Conservation (phyloP, 2,888 invertebrate genomes). For the Exocentrus adspersus region DNA sequence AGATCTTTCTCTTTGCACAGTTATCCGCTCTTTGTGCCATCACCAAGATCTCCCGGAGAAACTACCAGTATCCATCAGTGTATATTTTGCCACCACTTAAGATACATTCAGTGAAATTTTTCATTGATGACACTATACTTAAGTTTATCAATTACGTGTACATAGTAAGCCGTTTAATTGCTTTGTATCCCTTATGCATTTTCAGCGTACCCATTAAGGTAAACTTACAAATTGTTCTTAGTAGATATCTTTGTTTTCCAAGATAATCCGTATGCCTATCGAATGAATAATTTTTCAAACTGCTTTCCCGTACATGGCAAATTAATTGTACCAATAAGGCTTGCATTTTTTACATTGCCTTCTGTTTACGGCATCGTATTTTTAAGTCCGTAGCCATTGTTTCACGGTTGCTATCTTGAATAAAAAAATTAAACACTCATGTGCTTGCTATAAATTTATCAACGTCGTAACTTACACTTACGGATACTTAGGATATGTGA, state of each 20-base stretch:
- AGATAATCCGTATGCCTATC: conserved; percentile 23
- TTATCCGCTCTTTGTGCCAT: no score
- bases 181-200: conserved; percentile 3
- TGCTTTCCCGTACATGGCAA: conserved; percentile 33
- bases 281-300: conserved; percentile 31
- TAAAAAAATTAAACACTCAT: no score
- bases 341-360: conserved; percentile 29
- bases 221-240: conserved; percentile 4
- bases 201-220: conserved; percentile 4
- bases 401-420: not conserved
- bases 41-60: no score
- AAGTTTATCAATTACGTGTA: not conserved
- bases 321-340: conserved; percentile 42
- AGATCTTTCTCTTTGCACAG: no score
- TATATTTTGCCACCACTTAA: no score
- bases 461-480: no score
- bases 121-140: not conserved
- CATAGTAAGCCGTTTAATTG: not conserved
- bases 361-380: conserved; percentile 10
- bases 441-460: no score
- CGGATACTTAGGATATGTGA: no score
- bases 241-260: conserved; percentile 31
- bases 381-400: conserved; percentile 23
- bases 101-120: no score
- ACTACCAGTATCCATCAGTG: no score